Evolutionary conservation across 2,888 invertebrate genomes (phyloP), one percentile per base, ranked within the genome.

Genomic region (Tubiluchus corallicola): DNA sequence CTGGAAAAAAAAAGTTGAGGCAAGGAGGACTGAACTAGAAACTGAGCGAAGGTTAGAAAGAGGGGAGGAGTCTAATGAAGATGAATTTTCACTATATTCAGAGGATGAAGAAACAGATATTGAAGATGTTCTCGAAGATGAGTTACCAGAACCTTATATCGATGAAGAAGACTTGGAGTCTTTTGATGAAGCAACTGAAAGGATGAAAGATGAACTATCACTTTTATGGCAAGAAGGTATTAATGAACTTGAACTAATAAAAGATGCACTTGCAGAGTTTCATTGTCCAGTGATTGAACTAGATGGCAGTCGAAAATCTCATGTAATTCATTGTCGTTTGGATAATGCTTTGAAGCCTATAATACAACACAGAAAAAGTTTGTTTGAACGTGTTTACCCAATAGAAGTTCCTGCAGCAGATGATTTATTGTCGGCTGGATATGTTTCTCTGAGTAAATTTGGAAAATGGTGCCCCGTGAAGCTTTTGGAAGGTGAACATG

Each of bases 381-480:
- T 63, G 44, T 63, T 64, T 55, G 64, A 65, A 49, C 48, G 64
- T 20, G 61, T 62, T 2, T 61, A 60, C 43, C 58, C 63, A 3
- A 50, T 65, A 45, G 55, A 47, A 45, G 60, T 62, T 46, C 50
- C 50, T 19, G 50, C 61, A 41, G 64, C 64, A 3, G 52, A 53
- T 40, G 53, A 51, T 41, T 57, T 65, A 57, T 48, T 65, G 4
- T 53, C 56, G 37, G 44, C 49, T 2, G 64, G 64, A 3, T 64
- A 63, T 52, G 63, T 62, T 49, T 59, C 60, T 21, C 58, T 59
- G 13, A 64, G 64, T 45, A 50, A 62, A 45, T 65, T 65, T 51
- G 63, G 63, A 5, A 50, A 59, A 43, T 65, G 64, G 63, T 63
- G 63, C 50, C 65, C 65, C 19, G 61, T 65, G 3, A 52, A 53